phyloP scores from a whole-genome alignment of 2,113 vertebrate genomes.

The Engystomops pustulosus region DNA sequence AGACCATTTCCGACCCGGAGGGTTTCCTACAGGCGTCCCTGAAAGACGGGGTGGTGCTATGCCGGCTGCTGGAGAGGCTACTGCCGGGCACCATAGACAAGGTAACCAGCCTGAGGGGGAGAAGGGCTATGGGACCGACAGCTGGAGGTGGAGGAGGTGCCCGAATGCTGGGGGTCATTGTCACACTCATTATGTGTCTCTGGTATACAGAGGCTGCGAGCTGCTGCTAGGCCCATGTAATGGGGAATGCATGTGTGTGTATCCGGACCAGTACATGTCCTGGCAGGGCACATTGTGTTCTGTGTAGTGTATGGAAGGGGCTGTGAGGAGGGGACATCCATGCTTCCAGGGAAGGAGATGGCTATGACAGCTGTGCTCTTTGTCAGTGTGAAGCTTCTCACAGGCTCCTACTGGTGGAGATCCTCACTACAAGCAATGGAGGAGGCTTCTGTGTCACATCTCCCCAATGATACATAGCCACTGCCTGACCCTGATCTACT shows the following conservation, averaged over 20 bases:
- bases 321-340: neutral
- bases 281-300: too few species aligned
- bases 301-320: too few species aligned
- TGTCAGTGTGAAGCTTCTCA: constrained; percentile 35
- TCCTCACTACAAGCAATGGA: constrained; percentile 8
- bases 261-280: too few species aligned
- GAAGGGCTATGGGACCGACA: constrained; percentile 36
- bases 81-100: constrained; percentile 91
- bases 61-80: constrained; percentile 90
- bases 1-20: constrained; percentile 91
- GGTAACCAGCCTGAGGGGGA: constrained; percentile 70
- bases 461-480: neutral
- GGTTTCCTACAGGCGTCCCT: constrained; percentile 90
- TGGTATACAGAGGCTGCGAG: neutral
- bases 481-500: too few species aligned
- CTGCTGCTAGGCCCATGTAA: neutral
- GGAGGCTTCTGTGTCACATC: constrained; percentile 17
- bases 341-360: neutral
- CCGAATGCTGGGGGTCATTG: constrained; percentile 20
- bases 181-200: neutral
- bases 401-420: neutral
- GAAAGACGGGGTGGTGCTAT: constrained; percentile 91
- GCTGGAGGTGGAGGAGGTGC: constrained; percentile 38
- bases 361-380: constrained; percentile 50
- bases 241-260: too few species aligned